phyloP scores from a whole-genome alignment of 2,888 invertebrate genomes.

The Rotaria socialis region DNA sequence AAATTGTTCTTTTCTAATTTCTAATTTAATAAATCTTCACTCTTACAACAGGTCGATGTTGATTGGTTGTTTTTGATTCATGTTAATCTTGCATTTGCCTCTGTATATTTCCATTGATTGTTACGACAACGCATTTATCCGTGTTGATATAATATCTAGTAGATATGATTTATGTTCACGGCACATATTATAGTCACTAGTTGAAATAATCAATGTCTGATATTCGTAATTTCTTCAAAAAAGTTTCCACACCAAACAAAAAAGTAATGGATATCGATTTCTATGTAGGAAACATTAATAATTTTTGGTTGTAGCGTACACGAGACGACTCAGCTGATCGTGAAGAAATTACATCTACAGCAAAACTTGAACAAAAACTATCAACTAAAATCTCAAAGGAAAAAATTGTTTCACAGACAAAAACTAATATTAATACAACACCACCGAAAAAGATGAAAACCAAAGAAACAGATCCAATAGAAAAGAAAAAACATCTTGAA shows the following conservation, averaged over 20 bases:
- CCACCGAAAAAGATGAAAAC: neutral
- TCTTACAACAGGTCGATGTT: neutral
- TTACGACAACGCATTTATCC: too few species aligned
- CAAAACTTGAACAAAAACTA: neutral
- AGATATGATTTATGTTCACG: too few species aligned
- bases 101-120: too few species aligned
- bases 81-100: neutral
- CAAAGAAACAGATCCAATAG: neutral
- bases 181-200: too few species aligned
- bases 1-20: neutral
- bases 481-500: neutral
- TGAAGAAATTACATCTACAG: neutral
- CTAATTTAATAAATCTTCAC: neutral
- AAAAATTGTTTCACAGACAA: neutral
- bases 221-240: neutral
- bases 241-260: neutral
- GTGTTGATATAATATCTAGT: too few species aligned
- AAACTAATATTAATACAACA: neutral
- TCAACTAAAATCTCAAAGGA: neutral
- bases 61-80: neutral
- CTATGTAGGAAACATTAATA: neutral
- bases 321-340: neutral
- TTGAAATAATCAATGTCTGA: neutral
- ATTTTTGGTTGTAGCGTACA: neutral
- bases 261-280: neutral